These are phyloP conservation scores for Climacteris rufus DNA, from an alignment of 2,113 vertebrate genomes.

Conservation along the genomic window DNA sequence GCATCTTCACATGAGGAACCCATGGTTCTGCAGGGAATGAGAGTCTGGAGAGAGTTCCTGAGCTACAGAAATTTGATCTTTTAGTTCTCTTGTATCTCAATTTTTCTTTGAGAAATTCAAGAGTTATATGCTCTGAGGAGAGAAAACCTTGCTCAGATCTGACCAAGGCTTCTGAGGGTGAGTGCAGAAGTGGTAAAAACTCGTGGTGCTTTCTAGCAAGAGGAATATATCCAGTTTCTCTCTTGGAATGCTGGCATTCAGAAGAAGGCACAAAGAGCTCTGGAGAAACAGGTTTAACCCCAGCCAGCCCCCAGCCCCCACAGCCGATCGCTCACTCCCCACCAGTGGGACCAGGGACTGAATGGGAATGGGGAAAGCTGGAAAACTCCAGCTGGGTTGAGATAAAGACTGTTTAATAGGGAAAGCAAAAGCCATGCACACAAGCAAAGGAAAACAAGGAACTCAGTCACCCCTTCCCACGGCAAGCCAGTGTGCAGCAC, in stretches of 20 bases:
- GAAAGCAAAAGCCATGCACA: neutral
- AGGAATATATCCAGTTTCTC: neutral
- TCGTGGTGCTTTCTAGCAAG: neutral
- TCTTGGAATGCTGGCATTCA: neutral
- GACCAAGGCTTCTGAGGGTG: neutral
- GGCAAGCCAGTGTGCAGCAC: neutral
- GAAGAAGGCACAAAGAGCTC: neutral
- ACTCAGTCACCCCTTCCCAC: neutral
- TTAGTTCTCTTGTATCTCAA: neutral
- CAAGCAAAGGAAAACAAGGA: neutral
- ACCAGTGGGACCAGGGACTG: neutral
- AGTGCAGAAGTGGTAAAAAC: neutral
- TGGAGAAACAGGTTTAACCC: neutral
- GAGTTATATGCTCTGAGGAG: neutral
- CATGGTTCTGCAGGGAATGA: rapidly evolving
- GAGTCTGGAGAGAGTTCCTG: neutral
- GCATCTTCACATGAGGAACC: neutral
- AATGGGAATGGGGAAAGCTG: neutral
- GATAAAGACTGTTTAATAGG: neutral
- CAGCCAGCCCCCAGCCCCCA: neutral
- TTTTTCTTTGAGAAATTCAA: neutral
- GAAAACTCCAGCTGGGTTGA: neutral
- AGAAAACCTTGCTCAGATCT: neutral
- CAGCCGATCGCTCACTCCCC: neutral
- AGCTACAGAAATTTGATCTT: neutral